Evolutionary conservation across 2,888 invertebrate genomes (phyloP).

Genomic region (Eudemis profundana): DNA sequence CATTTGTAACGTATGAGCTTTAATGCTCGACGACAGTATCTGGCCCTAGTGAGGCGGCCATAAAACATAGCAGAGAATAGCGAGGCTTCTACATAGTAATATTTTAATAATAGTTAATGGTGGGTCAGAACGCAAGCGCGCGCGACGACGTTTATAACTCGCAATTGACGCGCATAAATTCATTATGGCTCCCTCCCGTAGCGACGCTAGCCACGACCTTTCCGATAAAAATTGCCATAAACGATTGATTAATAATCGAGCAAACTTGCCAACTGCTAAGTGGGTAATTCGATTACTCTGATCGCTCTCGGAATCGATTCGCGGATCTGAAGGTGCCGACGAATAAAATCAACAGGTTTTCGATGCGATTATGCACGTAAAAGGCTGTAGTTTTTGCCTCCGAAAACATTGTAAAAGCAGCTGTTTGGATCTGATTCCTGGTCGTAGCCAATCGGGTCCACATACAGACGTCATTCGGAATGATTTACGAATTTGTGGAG

Average conservation of each 20-base stretch:
- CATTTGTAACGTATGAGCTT: constrained; percentile 79
- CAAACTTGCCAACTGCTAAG: constrained; percentile 41
- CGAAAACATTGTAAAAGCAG: constrained; percentile 68
- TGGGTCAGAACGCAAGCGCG: constrained; percentile 76
- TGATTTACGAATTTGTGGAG: constrained; percentile 72
- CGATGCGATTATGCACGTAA: constrained; percentile 66
- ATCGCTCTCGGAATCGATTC: constrained; percentile 38
- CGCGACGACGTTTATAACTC: constrained; percentile 80
- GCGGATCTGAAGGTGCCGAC: constrained; percentile 57
- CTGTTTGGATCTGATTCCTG: constrained; percentile 67
- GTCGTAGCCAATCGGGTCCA: constrained; percentile 63
- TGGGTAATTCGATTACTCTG: constrained; percentile 42
- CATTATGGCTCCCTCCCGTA: constrained; percentile 70
- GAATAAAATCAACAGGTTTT: constrained; percentile 59
- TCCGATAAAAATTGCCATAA: constrained; percentile 63
- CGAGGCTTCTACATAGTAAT: constrained; percentile 79
- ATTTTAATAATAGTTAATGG: constrained; percentile 85
- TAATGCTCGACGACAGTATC: constrained; percentile 82
- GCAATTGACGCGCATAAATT: constrained; percentile 79
- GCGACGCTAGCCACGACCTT: constrained; percentile 64
- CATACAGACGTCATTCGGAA: constrained; percentile 76
- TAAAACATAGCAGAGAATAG: constrained; percentile 82
- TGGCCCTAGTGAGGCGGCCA: constrained; percentile 69
- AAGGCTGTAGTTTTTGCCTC: constrained; percentile 66
- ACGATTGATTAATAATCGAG: constrained; percentile 57